A percentile compares a stretch with the other conserved stretches of the same genome.
Conservation (phyloP, 1,140 invertebrate species). For the Pseudomyrmex sp. region DNA sequence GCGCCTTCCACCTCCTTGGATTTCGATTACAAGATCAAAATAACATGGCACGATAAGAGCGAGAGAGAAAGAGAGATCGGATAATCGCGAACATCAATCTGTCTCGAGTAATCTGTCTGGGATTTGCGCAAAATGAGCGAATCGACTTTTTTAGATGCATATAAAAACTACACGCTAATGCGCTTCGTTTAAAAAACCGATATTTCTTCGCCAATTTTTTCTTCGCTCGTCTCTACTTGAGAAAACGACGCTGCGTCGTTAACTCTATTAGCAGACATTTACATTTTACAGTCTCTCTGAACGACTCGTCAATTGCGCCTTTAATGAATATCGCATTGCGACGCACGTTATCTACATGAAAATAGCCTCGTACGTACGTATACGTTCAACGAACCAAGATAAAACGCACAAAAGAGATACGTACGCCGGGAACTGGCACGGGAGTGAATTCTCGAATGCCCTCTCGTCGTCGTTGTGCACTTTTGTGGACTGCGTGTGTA, state of each 20-base stretch:
- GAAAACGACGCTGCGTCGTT: background rate
- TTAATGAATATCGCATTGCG: constrained; percentile 22
- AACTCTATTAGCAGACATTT: background rate
- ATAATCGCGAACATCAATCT: constrained; percentile 24
- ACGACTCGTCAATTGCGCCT: background rate
- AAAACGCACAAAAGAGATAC: constrained; percentile 8
- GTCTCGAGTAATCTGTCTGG: constrained; percentile 6
- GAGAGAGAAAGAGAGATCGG: background rate
- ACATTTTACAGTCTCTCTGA: background rate
- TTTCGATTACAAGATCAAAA: constrained; percentile 48
- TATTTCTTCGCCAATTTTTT: background rate
- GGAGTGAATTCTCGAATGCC: background rate
- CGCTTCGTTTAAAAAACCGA: no score
- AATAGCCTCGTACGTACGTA: background rate
- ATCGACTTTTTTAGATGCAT: no score
- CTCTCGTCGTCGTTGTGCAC: background rate
- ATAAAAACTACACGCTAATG: no score
- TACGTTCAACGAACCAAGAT: constrained; percentile 7
- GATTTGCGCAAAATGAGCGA: no score
- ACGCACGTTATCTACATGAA: constrained; percentile 12
- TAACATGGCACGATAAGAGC: background rate
- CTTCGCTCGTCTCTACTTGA: background rate
- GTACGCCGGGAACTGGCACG: background rate
- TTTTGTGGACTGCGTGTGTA: constrained; percentile 3
- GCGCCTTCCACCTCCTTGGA: constrained; percentile 16